Evolutionary conservation across 2,113 vertebrate species (phyloP).

Genomic region (Isichthys henryi): DNA sequence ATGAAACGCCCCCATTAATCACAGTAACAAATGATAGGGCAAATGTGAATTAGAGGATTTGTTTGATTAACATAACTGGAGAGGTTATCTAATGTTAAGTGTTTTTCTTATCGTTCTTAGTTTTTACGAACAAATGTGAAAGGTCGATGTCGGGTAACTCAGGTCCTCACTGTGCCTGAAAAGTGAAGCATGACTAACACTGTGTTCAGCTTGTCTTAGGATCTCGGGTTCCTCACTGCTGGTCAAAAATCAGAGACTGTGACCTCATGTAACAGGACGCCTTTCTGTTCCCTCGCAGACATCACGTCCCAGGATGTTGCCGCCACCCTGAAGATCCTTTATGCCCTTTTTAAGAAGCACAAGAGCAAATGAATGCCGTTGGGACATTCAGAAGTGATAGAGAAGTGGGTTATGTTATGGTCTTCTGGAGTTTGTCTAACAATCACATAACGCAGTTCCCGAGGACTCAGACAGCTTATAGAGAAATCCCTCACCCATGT

Average conservation of each 20-base stretch:
- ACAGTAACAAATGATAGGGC: slow-evolving; percentile 31
- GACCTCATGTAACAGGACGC: not conserved
- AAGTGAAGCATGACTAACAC: not conserved
- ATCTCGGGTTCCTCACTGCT: not conserved
- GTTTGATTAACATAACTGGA: not conserved
- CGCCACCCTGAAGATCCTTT: slow-evolving; percentile 70
- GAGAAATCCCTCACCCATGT: not conserved
- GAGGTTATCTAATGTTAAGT: not conserved
- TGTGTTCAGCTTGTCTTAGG: not conserved
- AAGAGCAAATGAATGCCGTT: slow-evolving; percentile 50
- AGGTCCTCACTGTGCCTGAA: not conserved
- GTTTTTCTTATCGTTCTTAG: not conserved
- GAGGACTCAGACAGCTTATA: not conserved
- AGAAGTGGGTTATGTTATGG: not conserved
- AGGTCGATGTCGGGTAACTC: not conserved
- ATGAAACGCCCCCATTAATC: slow-evolving; percentile 38
- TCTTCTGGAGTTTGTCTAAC: not conserved
- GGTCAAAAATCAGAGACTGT: not conserved
- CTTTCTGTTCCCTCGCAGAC: slow-evolving; percentile 56
- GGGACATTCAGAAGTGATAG: not conserved
- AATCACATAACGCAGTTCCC: not conserved
- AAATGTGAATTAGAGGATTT: slow-evolving; percentile 1
- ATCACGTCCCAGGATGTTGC: slow-evolving; percentile 69
- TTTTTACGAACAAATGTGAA: not conserved
- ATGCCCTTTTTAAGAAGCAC: slow-evolving; percentile 74